Conservation (phyloP, 2,888 invertebrate species). For the Cheilosia scutellata region DNA sequence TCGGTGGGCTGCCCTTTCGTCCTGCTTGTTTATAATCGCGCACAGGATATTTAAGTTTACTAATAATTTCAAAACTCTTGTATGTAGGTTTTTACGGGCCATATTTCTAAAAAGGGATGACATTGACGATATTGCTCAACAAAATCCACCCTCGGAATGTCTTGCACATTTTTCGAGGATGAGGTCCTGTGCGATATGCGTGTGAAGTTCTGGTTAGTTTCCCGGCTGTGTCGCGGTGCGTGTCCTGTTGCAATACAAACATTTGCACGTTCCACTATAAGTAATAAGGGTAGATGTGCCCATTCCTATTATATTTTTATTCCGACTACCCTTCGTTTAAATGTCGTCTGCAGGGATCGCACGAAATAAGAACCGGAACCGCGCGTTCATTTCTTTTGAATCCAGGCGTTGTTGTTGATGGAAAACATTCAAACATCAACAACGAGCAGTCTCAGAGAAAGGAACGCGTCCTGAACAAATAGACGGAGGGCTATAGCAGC, state of each 20-base stretch:
- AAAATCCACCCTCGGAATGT: constrained; percentile 52
- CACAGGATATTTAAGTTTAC: constrained; percentile 71
- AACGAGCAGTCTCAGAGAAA: constrained; percentile 35
- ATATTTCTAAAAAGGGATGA: constrained; percentile 9
- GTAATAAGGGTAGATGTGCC: constrained; percentile 15
- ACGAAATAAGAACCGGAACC: constrained; percentile 22
- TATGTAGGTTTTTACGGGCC: constrained; percentile 50
- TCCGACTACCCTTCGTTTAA: constrained; percentile 48
- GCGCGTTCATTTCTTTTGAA: not conserved
- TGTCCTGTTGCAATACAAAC: constrained; percentile 64
- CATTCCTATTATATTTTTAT: constrained; percentile 6
- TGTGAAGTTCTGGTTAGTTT: constrained; percentile 73
- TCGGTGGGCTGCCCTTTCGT: constrained; percentile 42
- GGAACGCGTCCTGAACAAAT: constrained; percentile 57
- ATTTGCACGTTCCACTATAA: constrained; percentile 57
- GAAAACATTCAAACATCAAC: constrained; percentile 61
- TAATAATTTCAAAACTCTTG: constrained; percentile 71
- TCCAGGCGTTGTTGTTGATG: constrained; percentile 55
- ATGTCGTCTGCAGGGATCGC: constrained; percentile 53
- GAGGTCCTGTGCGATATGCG: constrained; percentile 63
- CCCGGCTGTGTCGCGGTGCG: constrained; percentile 46
- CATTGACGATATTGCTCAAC: constrained; percentile 13
- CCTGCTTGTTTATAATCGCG: constrained; percentile 2
- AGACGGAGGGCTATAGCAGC: constrained; percentile 6
- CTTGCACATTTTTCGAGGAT: constrained; percentile 31